Evolutionary conservation across 2,888 invertebrate species (phyloP), one percentile per base, ranked within the genome.

Genomic region (Gasteruption jaculator): DNA sequence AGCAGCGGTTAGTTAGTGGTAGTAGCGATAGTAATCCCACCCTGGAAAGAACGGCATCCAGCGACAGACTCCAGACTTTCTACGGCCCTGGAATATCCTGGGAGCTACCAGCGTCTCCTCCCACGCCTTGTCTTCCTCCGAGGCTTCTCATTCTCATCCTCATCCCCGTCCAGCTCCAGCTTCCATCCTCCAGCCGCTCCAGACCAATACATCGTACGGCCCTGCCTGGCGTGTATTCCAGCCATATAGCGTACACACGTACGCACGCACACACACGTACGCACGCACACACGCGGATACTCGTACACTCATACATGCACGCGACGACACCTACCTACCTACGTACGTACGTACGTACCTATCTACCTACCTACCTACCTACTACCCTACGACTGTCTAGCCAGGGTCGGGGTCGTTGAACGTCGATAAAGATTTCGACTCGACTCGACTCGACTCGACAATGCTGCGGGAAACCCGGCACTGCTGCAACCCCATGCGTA

Each of bases 401-500:
- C 70, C 69, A 68, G 67, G 67, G 66, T 67, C 65, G 68, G 68
- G 69, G 69, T 70, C 70, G 64, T 68, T 70, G 70, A 69, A 69
- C 70, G 70, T 69, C 67, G 68, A 68, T 69, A 68, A 69, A 70
- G 70, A 70, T 69, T 68, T 70, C 60, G 64, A 65, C 66, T 65
- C 49, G 35, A 29, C 53, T 18, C 14, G 18, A 15, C 8, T 30
- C 14, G 7, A 6, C n/a, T 41, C 60, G 52, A 56, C 61, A 56
- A 55, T 54, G 49, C 52, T 51, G 53, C 55, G 51, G 55, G 45
- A 42, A 41, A 36, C 34, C 26, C 25, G 30, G n/a, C 26, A n/a
- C n/a, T n/a, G n/a, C n/a, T n/a, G n/a, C n/a, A n/a, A n/a, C n/a
- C n/a, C n/a, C n/a, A n/a, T n/a, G n/a, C n/a, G n/a, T n/a, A n/a